Conservation (phyloP, 2,888 invertebrate species). For the Achlya flavicornis region DNA sequence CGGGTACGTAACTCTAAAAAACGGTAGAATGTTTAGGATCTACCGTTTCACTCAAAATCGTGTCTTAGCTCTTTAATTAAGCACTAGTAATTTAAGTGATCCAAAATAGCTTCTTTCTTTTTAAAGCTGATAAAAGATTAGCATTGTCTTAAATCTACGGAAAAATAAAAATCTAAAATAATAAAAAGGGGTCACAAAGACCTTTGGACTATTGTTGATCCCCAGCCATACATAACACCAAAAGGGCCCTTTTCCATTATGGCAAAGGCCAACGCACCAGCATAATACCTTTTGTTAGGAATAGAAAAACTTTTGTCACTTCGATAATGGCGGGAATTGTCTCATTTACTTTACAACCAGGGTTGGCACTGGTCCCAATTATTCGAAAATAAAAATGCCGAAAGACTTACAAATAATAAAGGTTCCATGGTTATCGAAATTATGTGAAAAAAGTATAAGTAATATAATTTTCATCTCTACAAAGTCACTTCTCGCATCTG, state of each 20-base stretch:
- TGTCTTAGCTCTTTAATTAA: too few species aligned
- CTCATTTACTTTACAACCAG: slow-evolving; percentile 6
- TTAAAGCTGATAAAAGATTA: background rate
- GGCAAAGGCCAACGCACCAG: slow-evolving; percentile 43
- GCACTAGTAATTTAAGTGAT: too few species aligned
- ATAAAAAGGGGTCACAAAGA: slow-evolving; percentile 37
- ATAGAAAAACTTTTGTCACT: slow-evolving; percentile 22
- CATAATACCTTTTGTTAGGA: slow-evolving; percentile 49
- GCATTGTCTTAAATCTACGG: slow-evolving; percentile 29
- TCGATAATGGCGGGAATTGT: slow-evolving; percentile 17
- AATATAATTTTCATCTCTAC: too few species aligned
- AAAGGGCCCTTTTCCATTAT: slow-evolving; percentile 34
- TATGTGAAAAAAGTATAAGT: too few species aligned
- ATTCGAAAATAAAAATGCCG: too few species aligned
- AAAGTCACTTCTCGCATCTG: too few species aligned
- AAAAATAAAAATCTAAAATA: slow-evolving; percentile 31
- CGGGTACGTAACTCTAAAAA: too few species aligned
- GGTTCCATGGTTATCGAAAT: too few species aligned
- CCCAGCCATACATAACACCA: slow-evolving; percentile 28
- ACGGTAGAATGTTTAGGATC: too few species aligned
- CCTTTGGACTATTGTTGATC: slow-evolving; percentile 26
- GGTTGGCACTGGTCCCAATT: slow-evolving; percentile 5
- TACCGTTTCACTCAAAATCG: too few species aligned
- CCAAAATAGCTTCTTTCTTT: background rate
- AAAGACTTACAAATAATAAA: too few species aligned